Percentiles rank a stretch among this genome's conserved stretches.
These are phyloP conservation scores for Drosophila atripex DNA, from an alignment of 2,888 invertebrate species.

Conservation along the genomic window DNA sequence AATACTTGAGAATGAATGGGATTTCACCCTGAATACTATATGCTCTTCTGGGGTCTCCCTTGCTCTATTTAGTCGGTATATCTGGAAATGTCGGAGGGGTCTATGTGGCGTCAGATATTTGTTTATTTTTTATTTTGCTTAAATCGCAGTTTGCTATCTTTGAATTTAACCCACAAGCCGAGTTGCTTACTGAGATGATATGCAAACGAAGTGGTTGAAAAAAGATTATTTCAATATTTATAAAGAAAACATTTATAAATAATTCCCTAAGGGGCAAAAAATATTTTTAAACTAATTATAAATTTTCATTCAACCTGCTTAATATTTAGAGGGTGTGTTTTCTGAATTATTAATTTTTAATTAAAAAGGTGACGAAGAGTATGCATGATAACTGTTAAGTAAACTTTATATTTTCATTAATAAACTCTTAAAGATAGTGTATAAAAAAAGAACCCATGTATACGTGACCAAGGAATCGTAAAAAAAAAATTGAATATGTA, in stretches of 20 bases:
- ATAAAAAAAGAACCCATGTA: neutral
- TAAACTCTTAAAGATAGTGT: conserved; percentile 6
- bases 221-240: conserved; percentile 7
- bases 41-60: conserved; percentile 10
- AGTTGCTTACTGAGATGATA: neutral
- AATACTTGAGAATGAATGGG: neutral
- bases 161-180: conserved; percentile 16
- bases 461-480: conserved; percentile 28
- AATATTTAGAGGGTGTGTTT: neutral
- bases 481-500: conserved; percentile 7
- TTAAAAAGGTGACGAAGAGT: conserved; percentile 6
- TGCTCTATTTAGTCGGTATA: neutral
- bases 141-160: conserved; percentile 24
- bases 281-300: no score
- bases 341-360: neutral
- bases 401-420: neutral
- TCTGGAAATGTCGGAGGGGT: neutral
- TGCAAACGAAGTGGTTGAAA: conserved; percentile 12
- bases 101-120: conserved; percentile 26
- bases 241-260: neutral
- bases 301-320: neutral
- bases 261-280: neutral
- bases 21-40: neutral
- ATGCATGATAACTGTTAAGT: neutral
- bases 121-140: neutral